Conservation (phyloP, 2,797 vertebrate species). For the Pangasius sanitwongsei region DNA sequence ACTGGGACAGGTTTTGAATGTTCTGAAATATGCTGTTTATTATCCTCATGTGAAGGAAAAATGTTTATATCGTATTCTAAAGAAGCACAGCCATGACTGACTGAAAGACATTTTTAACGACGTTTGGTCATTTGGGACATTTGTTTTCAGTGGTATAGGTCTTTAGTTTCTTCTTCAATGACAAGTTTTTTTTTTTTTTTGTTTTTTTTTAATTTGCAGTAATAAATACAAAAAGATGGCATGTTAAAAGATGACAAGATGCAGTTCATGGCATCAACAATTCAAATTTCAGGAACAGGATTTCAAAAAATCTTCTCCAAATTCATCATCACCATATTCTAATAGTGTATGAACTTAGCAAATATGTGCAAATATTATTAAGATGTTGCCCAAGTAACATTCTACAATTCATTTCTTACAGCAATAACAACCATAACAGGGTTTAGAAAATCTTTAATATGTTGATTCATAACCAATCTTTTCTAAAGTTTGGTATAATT, state of each 20-base stretch:
- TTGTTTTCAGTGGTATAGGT: background rate
- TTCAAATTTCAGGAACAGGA: background rate
- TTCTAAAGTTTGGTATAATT: no score
- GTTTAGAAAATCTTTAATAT: no score
- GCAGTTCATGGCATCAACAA: background rate
- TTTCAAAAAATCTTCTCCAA: background rate
- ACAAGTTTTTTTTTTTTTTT: no score
- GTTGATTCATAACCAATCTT: no score
- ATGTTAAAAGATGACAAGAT: no score
- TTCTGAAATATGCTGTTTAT: background rate
- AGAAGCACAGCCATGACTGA: background rate
- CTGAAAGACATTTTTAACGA: background rate
- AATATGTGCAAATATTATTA: background rate
- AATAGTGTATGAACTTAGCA: background rate
- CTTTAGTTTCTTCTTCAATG: background rate
- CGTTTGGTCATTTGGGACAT: background rate
- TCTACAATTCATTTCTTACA: background rate
- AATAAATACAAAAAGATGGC: no score
- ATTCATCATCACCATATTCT: background rate
- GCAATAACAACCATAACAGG: background rate
- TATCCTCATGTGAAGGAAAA: background rate
- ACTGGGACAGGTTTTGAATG: background rate
- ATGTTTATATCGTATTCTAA: background rate
- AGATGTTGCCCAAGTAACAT: background rate
- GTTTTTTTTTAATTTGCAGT: no score